A percentile compares a stretch with the other conserved stretches of the same genome.
Conservation (phyloP, 2,113 vertebrate species). For the Cavia aperea region DNA sequence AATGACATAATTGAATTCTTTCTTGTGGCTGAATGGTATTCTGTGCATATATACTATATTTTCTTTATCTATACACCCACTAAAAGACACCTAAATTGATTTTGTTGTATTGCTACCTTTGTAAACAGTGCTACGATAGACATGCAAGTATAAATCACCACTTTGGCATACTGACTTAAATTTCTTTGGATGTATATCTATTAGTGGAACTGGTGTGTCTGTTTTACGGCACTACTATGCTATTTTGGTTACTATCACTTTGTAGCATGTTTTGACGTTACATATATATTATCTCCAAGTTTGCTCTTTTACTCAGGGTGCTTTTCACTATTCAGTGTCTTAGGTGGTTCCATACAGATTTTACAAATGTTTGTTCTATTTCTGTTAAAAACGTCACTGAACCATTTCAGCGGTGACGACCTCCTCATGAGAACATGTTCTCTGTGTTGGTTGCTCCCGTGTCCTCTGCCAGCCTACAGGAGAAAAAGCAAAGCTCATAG, state of each 20-base stretch:
- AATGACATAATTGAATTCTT: background rate
- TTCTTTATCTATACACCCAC: background rate
- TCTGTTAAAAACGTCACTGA: background rate
- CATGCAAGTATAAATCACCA: background rate
- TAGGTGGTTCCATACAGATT: background rate
- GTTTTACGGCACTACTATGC: background rate
- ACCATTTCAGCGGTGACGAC: too few species aligned
- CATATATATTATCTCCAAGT: background rate
- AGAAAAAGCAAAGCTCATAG: too few species aligned
- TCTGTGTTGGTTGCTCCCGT: too few species aligned
- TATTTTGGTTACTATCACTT: background rate
- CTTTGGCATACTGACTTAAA: background rate
- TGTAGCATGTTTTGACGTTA: background rate
- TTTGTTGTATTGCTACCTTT: background rate
- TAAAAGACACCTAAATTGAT: background rate
- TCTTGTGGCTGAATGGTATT: background rate
- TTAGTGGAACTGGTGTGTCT: background rate
- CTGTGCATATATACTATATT: background rate
- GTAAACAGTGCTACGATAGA: background rate
- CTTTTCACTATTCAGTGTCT: background rate
- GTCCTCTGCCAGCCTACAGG: too few species aligned
- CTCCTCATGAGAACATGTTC: too few species aligned
- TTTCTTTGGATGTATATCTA: too few species aligned
- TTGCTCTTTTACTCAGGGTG: background rate
- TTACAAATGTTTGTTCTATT: background rate